Evolutionary conservation across 1,140 invertebrate genomes (phyloP), one percentile per base, ranked within the genome.

Genomic region (Solenopsis fugax): DNA sequence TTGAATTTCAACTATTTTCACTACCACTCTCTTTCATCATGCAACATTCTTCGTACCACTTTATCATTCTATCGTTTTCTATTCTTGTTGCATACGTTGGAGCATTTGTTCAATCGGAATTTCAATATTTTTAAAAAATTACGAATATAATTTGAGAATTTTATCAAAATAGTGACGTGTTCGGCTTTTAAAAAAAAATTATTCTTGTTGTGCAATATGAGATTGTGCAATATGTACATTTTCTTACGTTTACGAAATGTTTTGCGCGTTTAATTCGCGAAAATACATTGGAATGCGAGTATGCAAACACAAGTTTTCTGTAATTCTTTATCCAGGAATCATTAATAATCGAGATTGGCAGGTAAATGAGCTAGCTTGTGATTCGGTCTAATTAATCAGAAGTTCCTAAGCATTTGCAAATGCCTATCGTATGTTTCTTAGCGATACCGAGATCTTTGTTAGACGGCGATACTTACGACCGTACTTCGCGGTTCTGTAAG

Each of bases 361-460:
- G 21, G 9, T 41, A 48, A 48, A 34, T 37, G 52, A 60, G 41
- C 13, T 75, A 37, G 21, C n/a, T 75, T 54, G 13, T 50, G 9
- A 84, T 75, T 75, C 29, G 69, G 80, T 84, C 69, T 84, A 84
- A 84, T 62, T 75, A 75, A 84, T 82, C 24, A 24, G 18, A 73
- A 82, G 80, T 82, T 82, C 80, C 69, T 84, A 60, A 75, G 69
- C n/a, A 60, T 50, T 73, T 84, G 9, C 29, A 56, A 37, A 81
- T 56, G 77, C 77, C 64, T 69, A 81, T 37, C 37, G 41, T 9
- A 54, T 54, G 24, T 81, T 69, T 45, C 48, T 71, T 21, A 41
- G 18, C 12, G 21, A 81, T 81, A 16, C 65, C 12, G 12, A 24
- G 65, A 50, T 69, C 13, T 12, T 67, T 45, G 24, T 5, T 21